Evolutionary conservation across 2,113 vertebrate species (phyloP), one percentile per base, ranked within the genome.

Genomic region (Oreochromis tanganicae): DNA sequence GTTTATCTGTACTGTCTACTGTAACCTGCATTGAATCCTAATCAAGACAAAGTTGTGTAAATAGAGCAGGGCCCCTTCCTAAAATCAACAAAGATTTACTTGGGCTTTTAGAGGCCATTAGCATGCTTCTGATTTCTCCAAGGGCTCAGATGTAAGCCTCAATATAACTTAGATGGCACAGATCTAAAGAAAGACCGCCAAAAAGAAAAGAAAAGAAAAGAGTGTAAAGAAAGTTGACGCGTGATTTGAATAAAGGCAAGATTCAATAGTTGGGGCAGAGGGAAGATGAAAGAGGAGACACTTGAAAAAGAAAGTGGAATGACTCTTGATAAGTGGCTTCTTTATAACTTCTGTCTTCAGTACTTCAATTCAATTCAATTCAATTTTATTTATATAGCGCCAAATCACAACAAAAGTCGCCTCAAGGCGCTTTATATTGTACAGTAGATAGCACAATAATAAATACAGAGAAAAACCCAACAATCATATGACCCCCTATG

Each of bases 101-200:
- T 84, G 54, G 73, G 59, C 84, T 88, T 80, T 85, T 54, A 38
- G 54, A 61, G 41, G 21, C 38, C 75, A 83, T 93, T 90, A 81
- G 56, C 87, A 84, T 88, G 50, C 83, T 68, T 81, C 78, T 80
- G 88, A 85, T 92, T 88, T 84, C 92, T 91, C 89, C 59, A n/a
- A 78, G 84, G 92, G n/a, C 86, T 6, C 2, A 55, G 81, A 55
- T 86, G 46, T 88, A 79, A 80, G 85, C 55, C 32, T 90, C 63
- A 12, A 84, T 89, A 79, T 80, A 52, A 91, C 52, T n/a, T 46
- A 88, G 57, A 84, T 68, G 46, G 87, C 63, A 80, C 54, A 89
- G 89, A 93, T 88, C 82, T 87, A 48, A 91, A 84, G 84, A 61
- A 80, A 50, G 85, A 41, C 5, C 21, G 7, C 55, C 61, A n/a